These are phyloP conservation scores for Teleogryllus occipitalis DNA, from an alignment of 1,140 invertebrate genomes.

Conservation along the genomic window DNA sequence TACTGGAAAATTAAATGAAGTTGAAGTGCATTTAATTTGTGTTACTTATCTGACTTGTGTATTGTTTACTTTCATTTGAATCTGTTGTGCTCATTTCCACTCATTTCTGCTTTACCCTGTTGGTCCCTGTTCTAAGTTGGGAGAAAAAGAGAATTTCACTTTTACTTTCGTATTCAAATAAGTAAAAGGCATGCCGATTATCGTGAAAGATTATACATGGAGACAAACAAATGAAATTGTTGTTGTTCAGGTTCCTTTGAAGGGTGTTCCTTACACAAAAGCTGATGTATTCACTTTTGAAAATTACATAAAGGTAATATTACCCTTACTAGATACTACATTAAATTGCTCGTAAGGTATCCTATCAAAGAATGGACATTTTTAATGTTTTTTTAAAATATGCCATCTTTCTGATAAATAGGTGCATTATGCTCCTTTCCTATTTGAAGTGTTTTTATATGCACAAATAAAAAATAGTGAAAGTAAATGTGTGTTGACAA, in stretches of 20 bases:
- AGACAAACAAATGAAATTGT: slow-evolving; percentile 48
- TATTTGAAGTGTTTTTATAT: slow-evolving; percentile 56
- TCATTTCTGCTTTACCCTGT: too few relatives aligned
- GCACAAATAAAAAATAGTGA: slow-evolving; percentile 44
- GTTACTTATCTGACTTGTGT: not conserved
- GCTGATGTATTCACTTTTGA: slow-evolving; percentile 53
- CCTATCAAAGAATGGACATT: not conserved
- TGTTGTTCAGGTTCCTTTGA: slow-evolving; percentile 48
- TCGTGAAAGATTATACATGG: slow-evolving; percentile 61
- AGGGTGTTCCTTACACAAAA: slow-evolving; percentile 40
- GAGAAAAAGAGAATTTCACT: too few relatives aligned
- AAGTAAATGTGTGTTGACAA: slow-evolving; percentile 47
- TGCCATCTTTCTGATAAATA: slow-evolving; percentile 28
- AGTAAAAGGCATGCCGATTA: slow-evolving; percentile 49
- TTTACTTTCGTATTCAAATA: too few relatives aligned
- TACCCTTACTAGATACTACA: slow-evolving; percentile 17
- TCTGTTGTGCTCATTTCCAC: not conserved
- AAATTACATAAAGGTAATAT: slow-evolving; percentile 48
- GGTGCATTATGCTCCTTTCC: slow-evolving; percentile 52
- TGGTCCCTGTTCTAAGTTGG: too few relatives aligned
- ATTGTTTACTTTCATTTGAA: not conserved
- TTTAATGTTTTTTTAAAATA: too few relatives aligned
- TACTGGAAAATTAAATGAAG: not conserved
- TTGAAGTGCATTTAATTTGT: not conserved
- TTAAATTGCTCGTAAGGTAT: not conserved